A percentile compares a stretch with the other conserved stretches of the same genome.
phyloP scores from a whole-genome alignment of 2,113 vertebrate genomes.

The Brachypteracias leptosomus region DNA sequence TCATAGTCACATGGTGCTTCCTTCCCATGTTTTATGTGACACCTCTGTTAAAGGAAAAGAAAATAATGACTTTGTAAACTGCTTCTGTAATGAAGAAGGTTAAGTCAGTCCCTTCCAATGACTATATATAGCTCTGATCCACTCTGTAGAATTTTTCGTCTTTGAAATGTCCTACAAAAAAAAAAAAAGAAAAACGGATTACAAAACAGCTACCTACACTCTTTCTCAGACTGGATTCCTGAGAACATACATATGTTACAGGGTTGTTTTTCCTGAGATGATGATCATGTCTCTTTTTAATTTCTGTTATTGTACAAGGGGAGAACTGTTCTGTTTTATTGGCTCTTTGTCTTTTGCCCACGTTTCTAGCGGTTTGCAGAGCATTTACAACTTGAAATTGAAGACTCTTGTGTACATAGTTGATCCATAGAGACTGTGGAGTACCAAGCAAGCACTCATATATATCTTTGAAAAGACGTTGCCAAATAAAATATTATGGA shows the following conservation, averaged over 20 bases:
- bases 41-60: not conserved
- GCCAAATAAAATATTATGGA: not conserved
- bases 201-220: not conserved
- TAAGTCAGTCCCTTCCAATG: not conserved
- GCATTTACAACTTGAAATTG: not conserved
- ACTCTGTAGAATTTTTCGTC: not conserved
- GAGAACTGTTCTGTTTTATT: not conserved
- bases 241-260: not conserved
- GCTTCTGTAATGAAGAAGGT: not conserved
- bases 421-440: not conserved
- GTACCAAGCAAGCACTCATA: not conserved
- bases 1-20: not conserved
- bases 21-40: not conserved
- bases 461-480: not conserved
- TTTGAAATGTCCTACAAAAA: not conserved
- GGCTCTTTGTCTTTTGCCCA: not conserved
- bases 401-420: accelerated
- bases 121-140: not conserved
- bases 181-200: not conserved
- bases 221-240: not conserved
- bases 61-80: constrained; percentile 16
- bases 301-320: not conserved
- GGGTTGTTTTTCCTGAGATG: not conserved
- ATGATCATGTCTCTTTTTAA: not conserved
- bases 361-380: not conserved